phyloP scores from a whole-genome alignment of 1,140 invertebrate genomes.

The Drosophila busckii region DNA sequence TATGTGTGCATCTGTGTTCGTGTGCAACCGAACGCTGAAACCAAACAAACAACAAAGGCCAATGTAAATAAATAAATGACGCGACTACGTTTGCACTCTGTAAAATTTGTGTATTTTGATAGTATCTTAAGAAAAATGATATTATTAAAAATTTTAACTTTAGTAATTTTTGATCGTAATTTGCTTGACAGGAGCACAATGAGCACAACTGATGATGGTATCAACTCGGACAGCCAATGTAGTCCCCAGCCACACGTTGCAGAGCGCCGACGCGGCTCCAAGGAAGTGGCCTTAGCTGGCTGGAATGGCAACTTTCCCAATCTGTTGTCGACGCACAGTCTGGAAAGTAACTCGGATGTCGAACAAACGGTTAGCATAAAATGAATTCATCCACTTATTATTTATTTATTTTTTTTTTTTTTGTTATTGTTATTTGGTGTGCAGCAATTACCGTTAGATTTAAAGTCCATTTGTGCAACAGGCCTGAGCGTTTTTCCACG shows the following conservation, averaged over 20 bases:
- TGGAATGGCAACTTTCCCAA: conserved; percentile 30
- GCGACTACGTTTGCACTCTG: neutral
- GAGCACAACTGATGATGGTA: conserved; percentile 26
- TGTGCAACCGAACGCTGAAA: conserved; percentile 11
- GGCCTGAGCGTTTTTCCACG: conserved; percentile 50
- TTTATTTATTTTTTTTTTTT: neutral
- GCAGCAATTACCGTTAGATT: conserved; percentile 31
- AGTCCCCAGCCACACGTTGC: neutral
- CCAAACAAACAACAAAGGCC: too few relatives aligned
- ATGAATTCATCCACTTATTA: neutral
- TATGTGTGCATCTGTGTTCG: neutral
- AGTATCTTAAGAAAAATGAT: neutral
- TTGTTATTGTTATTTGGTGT: conserved; percentile 3
- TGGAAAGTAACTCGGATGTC: conserved; percentile 26
- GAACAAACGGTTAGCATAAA: conserved; percentile 37
- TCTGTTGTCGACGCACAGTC: conserved; percentile 9
- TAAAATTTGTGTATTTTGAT: neutral
- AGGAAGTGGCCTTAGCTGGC: conserved; percentile 29
- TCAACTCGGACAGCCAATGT: neutral
- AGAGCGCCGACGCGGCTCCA: conserved; percentile 10
- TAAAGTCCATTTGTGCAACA: conserved; percentile 26
- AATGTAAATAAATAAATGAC: too few relatives aligned
- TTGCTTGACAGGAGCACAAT: conserved; percentile 8
- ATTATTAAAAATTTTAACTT: neutral
- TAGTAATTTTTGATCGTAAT: neutral